phyloP scores from a whole-genome alignment of 2,888 invertebrate genomes.

The Leptopilina syphax region DNA sequence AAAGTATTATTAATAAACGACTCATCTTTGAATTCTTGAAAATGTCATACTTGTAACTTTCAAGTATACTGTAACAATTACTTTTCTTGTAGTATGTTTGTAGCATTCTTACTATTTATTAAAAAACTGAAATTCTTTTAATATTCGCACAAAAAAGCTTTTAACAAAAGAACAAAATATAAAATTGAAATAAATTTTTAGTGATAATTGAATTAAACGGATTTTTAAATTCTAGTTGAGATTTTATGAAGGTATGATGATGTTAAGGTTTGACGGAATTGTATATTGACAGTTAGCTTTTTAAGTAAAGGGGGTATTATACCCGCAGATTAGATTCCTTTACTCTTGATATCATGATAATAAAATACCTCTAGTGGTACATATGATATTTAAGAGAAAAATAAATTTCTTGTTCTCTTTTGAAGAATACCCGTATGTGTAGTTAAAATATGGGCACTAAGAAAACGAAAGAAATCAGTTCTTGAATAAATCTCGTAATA shows the following conservation, averaged over 20 bases:
- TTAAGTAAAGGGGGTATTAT: neutral
- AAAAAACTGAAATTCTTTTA: too few relatives aligned
- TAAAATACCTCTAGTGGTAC: neutral
- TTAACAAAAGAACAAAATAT: too few relatives aligned
- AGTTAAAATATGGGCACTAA: conserved; percentile 36
- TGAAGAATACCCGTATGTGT: conserved; percentile 25
- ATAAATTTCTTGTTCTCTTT: neutral
- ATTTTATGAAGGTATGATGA: neutral
- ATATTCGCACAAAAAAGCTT: too few relatives aligned
- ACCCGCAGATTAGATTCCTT: conserved; percentile 36
- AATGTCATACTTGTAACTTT: neutral
- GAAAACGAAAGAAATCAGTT: conserved; percentile 9
- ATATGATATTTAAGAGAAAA: too few relatives aligned
- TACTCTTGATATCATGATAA: neutral
- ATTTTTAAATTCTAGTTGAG: neutral
- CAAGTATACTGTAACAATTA: neutral
- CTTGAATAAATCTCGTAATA: conserved; percentile 2
- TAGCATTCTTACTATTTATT: too few relatives aligned
- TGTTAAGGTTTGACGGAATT: neutral
- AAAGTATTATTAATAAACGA: conserved; percentile 32
- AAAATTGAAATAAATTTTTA: too few relatives aligned
- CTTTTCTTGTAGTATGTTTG: too few relatives aligned
- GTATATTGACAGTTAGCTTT: neutral
- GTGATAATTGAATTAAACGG: too few relatives aligned
- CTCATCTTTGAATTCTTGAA: conserved; percentile 5